A percentile compares a stretch with the other conserved stretches of the same genome.
Evolutionary conservation across 2,797 vertebrate species (phyloP).

Genomic region (Onychomys leucogaster): DNA sequence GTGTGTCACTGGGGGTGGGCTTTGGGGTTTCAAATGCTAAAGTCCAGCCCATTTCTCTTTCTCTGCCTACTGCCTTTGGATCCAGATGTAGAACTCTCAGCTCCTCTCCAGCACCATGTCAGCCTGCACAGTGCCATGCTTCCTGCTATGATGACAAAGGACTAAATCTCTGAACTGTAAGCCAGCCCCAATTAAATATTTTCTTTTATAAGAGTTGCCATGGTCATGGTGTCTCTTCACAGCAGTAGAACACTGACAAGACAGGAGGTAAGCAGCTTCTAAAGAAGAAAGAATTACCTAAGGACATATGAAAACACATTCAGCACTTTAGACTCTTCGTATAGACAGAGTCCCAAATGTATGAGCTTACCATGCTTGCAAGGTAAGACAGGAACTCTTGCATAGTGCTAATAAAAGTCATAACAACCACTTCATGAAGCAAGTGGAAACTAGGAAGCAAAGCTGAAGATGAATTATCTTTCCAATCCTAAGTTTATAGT

Average conservation of each 20-base stretch:
- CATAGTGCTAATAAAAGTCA: background rate
- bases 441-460: slow-evolving; percentile 17
- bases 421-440: background rate
- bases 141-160: background rate
- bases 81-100: background rate
- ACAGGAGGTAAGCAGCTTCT: background rate
- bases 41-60: background rate
- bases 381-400: background rate
- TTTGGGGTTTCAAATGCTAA: background rate
- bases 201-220: background rate
- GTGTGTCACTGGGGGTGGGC: background rate
- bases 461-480: slow-evolving; percentile 8
- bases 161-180: background rate
- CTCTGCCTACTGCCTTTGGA: background rate
- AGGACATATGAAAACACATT: background rate
- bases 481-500: slow-evolving; percentile 8
- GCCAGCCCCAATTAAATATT: background rate
- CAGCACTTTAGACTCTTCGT: background rate
- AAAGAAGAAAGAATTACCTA: slow-evolving; percentile 21
- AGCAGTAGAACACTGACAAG: background rate
- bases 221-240: background rate
- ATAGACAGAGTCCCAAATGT: background rate
- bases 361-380: background rate
- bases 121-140: background rate
- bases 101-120: background rate